These are phyloP conservation scores for Brachyhypopomus gauderio DNA, from an alignment of 2,113 vertebrate genomes.

Conservation along the genomic window DNA sequence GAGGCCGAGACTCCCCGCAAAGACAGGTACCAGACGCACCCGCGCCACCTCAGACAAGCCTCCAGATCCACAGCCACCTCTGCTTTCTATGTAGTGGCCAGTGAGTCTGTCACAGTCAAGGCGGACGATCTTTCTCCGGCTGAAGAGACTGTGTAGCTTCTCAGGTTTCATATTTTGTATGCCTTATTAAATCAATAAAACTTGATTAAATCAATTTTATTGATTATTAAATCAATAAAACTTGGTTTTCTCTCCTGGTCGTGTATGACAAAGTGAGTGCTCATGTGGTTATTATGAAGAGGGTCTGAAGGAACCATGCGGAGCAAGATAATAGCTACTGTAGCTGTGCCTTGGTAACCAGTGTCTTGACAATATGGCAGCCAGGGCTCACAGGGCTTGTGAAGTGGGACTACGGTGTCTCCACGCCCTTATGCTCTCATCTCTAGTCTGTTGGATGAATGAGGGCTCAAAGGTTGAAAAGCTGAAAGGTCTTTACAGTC, in stretches of 20 bases:
- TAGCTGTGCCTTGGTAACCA: slow-evolving; percentile 21
- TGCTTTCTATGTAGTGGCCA: slow-evolving; percentile 75
- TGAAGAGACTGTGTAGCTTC: slow-evolving; percentile 52
- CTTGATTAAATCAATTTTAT: too few species aligned
- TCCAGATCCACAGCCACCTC: slow-evolving; percentile 68
- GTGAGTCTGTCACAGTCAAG: slow-evolving; percentile 76
- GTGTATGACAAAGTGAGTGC: slow-evolving; percentile 32
- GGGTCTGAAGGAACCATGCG: neutral
- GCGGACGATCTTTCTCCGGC: slow-evolving; percentile 53
- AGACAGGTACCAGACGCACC: slow-evolving; percentile 86
- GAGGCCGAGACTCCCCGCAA: slow-evolving; percentile 87
- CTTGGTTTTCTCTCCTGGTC: slow-evolving; percentile 19
- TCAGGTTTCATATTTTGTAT: slow-evolving; percentile 36
- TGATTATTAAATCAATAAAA: slow-evolving; percentile 52
- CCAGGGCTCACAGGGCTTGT: neutral
- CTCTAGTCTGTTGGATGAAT: slow-evolving; percentile 15
- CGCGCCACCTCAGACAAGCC: slow-evolving; percentile 67
- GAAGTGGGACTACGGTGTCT: slow-evolving; percentile 8
- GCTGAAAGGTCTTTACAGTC: slow-evolving; percentile 21
- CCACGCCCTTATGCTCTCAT: slow-evolving; percentile 18
- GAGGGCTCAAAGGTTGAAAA: slow-evolving; percentile 12
- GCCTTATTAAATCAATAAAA: slow-evolving; percentile 49
- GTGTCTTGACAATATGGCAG: neutral
- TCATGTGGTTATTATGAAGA: slow-evolving; percentile 33
- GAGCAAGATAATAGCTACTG: neutral